These are phyloP conservation scores for Nothocercus julius DNA, from an alignment of 2,113 vertebrate species.

Conservation along the genomic window DNA sequence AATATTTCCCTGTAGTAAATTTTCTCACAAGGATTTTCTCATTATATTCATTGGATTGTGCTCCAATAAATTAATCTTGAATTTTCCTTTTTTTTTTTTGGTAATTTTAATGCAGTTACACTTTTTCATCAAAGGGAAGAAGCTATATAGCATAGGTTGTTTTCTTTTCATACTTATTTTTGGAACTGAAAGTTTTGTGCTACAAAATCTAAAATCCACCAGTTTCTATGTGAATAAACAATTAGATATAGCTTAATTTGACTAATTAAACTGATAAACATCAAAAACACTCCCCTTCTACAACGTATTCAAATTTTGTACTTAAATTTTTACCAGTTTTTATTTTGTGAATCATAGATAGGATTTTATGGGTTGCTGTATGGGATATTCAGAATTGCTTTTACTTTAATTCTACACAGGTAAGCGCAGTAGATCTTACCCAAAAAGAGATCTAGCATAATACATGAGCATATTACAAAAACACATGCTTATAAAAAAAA, in stretches of 20 bases:
- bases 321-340: slow-evolving; percentile 22
- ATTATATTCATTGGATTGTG: slow-evolving; percentile 59
- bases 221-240: slow-evolving; percentile 56
- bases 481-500: not conserved
- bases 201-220: slow-evolving; percentile 28
- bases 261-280: not conserved
- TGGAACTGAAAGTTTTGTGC: slow-evolving; percentile 46
- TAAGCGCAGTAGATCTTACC: not conserved
- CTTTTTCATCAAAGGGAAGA: slow-evolving; percentile 57
- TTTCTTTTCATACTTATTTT: slow-evolving; percentile 49
- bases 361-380: not conserved
- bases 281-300: not conserved
- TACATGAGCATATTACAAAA: not conserved
- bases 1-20: slow-evolving; percentile 60
- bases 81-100: slow-evolving; percentile 55
- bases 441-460: not conserved
- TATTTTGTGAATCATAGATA: not conserved
- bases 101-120: slow-evolving; percentile 52
- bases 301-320: slow-evolving; percentile 13
- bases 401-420: not conserved
- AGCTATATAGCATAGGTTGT: slow-evolving; percentile 65
- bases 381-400: not conserved
- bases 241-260: slow-evolving; percentile 26
- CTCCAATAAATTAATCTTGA: slow-evolving; percentile 59
- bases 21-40: slow-evolving; percentile 65